Percentiles rank a stretch among this genome's conserved stretches.
Evolutionary conservation across 23 tunicate species (phyloP).

Genomic region (Botrylloides violaceus): DNA sequence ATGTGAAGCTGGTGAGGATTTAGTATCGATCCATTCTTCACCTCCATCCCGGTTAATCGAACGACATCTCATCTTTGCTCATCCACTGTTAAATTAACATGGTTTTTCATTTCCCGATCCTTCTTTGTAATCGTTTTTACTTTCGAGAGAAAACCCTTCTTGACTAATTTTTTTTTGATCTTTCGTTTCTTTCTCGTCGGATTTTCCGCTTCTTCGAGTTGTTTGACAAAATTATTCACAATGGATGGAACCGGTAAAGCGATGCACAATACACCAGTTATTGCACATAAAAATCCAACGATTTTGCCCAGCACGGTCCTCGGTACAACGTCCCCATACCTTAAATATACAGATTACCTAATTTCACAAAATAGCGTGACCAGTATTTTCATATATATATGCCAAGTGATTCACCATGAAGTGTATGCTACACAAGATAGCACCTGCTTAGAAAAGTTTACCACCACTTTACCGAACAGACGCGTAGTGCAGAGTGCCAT

Average conservation of each 20-base stretch:
- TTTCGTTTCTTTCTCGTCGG: conserved; percentile 3
- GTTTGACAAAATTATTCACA: conserved; percentile 22
- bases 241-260: conserved; percentile 25
- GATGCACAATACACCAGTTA: conserved; percentile 24
- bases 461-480: too few relatives aligned
- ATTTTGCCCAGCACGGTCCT: conserved; percentile 26
- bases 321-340: conserved; percentile 24
- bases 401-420: too few relatives aligned
- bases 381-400: too few relatives aligned
- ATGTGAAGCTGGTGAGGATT: too few relatives aligned
- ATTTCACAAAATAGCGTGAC: too few relatives aligned
- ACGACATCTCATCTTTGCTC: conserved; percentile 1
- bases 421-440: too few relatives aligned
- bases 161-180: not conserved
- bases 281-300: conserved; percentile 27
- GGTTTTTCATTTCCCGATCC: conserved; percentile 1
- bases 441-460: too few relatives aligned
- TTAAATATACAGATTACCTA: not conserved
- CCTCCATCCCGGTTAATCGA: not conserved
- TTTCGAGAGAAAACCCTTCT: not conserved
- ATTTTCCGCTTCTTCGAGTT: conserved; percentile 24
- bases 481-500: too few relatives aligned
- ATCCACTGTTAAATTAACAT: conserved; percentile 3
- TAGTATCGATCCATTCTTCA: too few relatives aligned
- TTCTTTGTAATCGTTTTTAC: conserved; percentile 2